A percentile compares a stretch with the other conserved stretches of the same genome.
Conservation (phyloP, 2,888 invertebrate genomes). For the Andrena bicolor region DNA sequence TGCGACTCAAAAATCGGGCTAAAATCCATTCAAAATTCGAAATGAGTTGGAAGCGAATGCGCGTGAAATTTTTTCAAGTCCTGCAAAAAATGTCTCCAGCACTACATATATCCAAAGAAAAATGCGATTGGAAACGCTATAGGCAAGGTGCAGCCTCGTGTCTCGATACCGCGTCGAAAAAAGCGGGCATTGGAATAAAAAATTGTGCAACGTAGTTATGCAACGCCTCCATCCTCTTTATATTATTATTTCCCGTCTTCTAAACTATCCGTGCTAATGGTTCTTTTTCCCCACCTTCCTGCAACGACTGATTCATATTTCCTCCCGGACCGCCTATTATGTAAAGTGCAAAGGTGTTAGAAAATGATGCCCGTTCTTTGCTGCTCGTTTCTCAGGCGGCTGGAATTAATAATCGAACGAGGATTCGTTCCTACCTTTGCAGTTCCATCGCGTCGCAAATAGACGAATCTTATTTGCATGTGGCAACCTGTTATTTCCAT, state of each 20-base stretch:
- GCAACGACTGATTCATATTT: conserved; percentile 53
- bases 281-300: conserved; percentile 11
- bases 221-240: not conserved
- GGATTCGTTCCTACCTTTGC: conserved; percentile 18
- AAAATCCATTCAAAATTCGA: no score
- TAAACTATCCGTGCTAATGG: conserved; percentile 9
- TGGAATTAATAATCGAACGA: conserved; percentile 24
- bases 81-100: no score
- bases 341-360: conserved; percentile 44
- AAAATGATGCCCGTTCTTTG: conserved; percentile 27
- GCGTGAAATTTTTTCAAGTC: no score
- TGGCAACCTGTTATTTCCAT: conserved; percentile 4
- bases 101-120: no score
- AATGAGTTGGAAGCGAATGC: no score
- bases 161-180: not conserved
- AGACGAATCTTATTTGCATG: not conserved
- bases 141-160: not conserved
- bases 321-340: conserved; percentile 31
- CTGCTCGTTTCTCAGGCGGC: not conserved
- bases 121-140: no score
- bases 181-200: conserved; percentile 18
- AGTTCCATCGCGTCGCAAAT: conserved; percentile 7
- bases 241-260: conserved; percentile 21
- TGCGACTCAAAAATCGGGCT: no score
- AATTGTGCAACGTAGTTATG: conserved; percentile 48